Evolutionary conservation across 1,140 invertebrate species (phyloP).

Genomic region (Euura lappo): DNA sequence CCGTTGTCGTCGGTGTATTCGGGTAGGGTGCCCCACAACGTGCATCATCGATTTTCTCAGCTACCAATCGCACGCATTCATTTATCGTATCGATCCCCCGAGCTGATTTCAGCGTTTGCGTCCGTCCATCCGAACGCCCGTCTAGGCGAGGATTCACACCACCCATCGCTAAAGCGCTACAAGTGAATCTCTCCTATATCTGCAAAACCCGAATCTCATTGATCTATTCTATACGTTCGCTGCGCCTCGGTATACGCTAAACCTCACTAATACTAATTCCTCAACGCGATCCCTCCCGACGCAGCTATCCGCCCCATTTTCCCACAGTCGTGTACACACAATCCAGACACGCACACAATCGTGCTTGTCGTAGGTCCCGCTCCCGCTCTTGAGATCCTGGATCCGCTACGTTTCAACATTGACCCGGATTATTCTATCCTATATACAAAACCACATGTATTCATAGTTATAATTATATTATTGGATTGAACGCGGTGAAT

Average conservation of each 20-base stretch:
- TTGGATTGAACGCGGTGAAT: too few species aligned
- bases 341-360: not conserved
- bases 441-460: too few species aligned
- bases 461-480: too few species aligned
- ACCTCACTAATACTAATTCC: not conserved
- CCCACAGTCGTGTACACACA: not conserved
- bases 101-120: slow-evolving; percentile 57
- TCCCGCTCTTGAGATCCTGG: not conserved
- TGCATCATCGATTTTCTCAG: slow-evolving; percentile 59
- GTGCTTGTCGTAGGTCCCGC: not conserved
- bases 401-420: not conserved
- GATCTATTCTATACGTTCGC: not conserved
- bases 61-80: slow-evolving; percentile 63
- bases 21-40: slow-evolving; percentile 51
- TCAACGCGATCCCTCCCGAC: not conserved
- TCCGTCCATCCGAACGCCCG: slow-evolving; percentile 43
- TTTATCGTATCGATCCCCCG: slow-evolving; percentile 62
- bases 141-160: slow-evolving; percentile 5
- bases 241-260: not conserved
- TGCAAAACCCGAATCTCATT: not conserved
- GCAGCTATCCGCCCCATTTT: too few species aligned
- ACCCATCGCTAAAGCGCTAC: not conserved
- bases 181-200: not conserved
- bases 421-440: not conserved
- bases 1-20: slow-evolving; percentile 32